These are phyloP conservation scores for Oreochromis grahami DNA, from an alignment of 2,797 vertebrate genomes.

Conservation along the genomic window DNA sequence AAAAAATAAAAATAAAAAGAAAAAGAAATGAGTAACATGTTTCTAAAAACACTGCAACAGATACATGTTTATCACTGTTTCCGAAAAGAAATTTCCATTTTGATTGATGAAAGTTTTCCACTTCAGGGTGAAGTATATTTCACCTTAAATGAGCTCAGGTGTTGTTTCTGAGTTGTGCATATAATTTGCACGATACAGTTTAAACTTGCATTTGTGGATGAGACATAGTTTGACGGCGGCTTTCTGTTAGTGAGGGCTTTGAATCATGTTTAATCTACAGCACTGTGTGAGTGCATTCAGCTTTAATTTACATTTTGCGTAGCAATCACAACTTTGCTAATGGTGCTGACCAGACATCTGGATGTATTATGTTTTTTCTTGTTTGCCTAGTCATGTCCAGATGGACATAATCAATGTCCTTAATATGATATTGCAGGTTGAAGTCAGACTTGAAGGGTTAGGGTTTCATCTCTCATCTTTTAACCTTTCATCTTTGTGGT, in stretches of 20 bases:
- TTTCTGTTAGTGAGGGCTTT: background rate
- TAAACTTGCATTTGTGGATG: background rate
- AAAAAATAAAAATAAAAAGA: no score
- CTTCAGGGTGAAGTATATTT: background rate
- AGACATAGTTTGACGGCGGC: background rate
- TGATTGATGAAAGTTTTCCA: background rate
- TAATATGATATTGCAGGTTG: background rate
- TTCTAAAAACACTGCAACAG: background rate
- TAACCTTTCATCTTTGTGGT: background rate
- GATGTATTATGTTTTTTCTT: background rate
- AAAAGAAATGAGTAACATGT: background rate
- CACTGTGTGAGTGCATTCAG: background rate
- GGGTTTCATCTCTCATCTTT: background rate
- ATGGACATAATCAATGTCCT: background rate
- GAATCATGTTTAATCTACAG: background rate
- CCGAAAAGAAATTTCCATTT: background rate
- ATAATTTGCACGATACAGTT: background rate
- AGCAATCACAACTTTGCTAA: background rate
- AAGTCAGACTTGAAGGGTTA: background rate
- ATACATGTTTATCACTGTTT: background rate
- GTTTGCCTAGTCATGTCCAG: background rate
- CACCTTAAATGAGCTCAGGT: background rate
- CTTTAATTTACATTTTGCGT: background rate
- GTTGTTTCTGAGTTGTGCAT: background rate
- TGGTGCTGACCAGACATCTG: background rate